These are phyloP conservation scores for Otis tarda DNA, from an alignment of 2,113 vertebrate genomes.

Conservation along the genomic window DNA sequence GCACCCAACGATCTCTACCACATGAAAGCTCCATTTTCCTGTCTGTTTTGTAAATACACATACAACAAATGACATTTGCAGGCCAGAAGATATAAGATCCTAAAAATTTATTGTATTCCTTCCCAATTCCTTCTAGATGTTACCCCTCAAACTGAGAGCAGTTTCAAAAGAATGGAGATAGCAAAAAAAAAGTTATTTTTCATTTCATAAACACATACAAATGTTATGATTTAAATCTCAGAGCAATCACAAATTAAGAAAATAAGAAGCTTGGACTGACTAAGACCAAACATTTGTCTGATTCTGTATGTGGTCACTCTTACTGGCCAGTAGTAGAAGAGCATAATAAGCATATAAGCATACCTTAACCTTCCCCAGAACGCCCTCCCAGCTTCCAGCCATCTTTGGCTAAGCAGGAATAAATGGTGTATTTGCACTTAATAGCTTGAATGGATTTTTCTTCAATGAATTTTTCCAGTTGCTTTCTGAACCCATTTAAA, in stretches of 20 bases:
- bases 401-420: background rate
- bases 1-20: background rate
- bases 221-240: background rate
- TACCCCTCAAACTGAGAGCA: background rate
- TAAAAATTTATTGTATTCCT: background rate
- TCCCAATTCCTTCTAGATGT: background rate
- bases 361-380: background rate
- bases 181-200: background rate
- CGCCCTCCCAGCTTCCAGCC: background rate
- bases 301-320: background rate
- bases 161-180: background rate
- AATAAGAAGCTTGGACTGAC: background rate
- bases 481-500: constrained; percentile 6
- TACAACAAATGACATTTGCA: background rate
- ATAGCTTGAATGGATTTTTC: background rate
- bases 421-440: background rate
- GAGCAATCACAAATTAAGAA: background rate
- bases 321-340: background rate
- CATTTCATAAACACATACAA: background rate
- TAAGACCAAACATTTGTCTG: background rate
- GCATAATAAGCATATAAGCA: background rate
- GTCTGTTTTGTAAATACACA: background rate
- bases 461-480: background rate
- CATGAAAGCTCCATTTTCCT: background rate
- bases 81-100: background rate